Conservation (phyloP, 2,113 vertebrate genomes). For the Actenoides lindsayi region DNA sequence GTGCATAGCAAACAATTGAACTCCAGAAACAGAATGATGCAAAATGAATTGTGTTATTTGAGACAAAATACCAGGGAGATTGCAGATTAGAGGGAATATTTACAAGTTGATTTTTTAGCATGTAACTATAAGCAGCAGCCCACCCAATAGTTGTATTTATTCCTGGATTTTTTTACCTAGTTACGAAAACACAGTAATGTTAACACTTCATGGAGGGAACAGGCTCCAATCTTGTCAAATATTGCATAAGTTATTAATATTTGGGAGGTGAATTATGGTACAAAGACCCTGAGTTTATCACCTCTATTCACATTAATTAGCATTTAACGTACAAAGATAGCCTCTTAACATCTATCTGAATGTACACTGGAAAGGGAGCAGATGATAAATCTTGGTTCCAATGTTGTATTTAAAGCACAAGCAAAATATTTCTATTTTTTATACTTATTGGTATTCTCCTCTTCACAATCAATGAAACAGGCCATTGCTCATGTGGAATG, state of each 20-base stretch:
- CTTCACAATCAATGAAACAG: background rate
- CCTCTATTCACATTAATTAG: background rate
- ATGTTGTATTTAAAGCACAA: background rate
- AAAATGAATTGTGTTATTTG: background rate
- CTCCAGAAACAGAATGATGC: background rate
- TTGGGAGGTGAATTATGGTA: background rate
- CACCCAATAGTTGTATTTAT: background rate
- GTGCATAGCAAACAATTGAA: background rate
- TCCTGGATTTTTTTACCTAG: background rate
- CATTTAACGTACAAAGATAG: background rate
- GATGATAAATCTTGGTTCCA: background rate
- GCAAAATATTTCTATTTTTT: constrained; percentile 14
- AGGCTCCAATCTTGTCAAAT: background rate
- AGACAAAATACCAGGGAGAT: background rate
- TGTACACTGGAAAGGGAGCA: background rate
- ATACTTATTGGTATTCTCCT: background rate
- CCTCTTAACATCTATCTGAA: background rate
- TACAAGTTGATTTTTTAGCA: background rate
- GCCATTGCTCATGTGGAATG: background rate
- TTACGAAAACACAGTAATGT: background rate
- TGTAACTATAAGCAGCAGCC: background rate
- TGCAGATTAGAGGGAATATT: background rate
- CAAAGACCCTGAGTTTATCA: background rate
- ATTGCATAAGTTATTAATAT: background rate
- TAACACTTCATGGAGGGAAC: background rate